phyloP scores from a whole-genome alignment of 2,113 vertebrate genomes.

The Syngnathus typhle region DNA sequence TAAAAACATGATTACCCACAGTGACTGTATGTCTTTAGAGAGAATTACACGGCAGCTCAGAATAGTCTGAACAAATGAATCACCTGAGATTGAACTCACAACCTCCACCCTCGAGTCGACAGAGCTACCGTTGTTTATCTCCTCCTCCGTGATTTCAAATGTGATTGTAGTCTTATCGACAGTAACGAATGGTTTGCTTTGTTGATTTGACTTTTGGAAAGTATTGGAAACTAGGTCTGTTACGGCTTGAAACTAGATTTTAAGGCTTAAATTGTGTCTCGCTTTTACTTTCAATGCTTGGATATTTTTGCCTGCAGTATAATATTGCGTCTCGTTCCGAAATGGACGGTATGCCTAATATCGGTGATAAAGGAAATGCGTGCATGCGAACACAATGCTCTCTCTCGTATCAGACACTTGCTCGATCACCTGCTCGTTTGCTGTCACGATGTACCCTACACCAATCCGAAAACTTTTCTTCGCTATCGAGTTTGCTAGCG shows the following conservation, averaged over 20 bases:
- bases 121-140: background rate
- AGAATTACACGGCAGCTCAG: slow-evolving; percentile 25
- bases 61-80: slow-evolving; percentile 37
- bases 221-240: background rate
- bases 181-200: background rate
- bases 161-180: background rate
- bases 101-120: slow-evolving; percentile 9
- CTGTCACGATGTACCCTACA: too few relatives aligned
- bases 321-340: background rate
- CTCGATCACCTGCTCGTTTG: too few relatives aligned
- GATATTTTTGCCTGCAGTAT: background rate
- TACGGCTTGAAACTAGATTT: background rate
- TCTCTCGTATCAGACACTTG: too few relatives aligned
- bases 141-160: background rate
- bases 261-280: background rate
- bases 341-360: background rate
- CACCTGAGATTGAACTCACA: slow-evolving; percentile 20
- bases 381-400: too few relatives aligned
- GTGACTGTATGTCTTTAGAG: slow-evolving; percentile 37
- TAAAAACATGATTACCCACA: slow-evolving; percentile 47
- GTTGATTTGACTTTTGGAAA: background rate
- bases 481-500: too few relatives aligned
- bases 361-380: too few relatives aligned
- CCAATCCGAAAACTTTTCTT: too few relatives aligned
- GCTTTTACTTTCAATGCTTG: background rate